Evolutionary conservation across 2,888 invertebrate species (phyloP).

Genomic region (Campoplex capitator): DNA sequence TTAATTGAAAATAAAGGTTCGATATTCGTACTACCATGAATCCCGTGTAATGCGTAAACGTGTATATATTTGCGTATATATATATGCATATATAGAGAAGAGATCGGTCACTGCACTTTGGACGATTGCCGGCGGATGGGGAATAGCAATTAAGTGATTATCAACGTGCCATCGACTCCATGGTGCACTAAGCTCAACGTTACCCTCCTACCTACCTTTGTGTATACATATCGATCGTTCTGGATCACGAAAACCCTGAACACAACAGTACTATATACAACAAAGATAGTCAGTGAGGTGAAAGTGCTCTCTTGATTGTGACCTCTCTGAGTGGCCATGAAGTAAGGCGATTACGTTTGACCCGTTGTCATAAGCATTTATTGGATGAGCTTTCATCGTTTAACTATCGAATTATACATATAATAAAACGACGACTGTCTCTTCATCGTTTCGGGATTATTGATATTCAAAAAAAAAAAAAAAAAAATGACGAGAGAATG

Average conservation of each 20-base stretch:
- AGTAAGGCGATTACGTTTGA: constrained; percentile 51
- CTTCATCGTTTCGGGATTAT: background rate
- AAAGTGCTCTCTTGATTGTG: constrained; percentile 48
- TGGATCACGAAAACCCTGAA: constrained; percentile 23
- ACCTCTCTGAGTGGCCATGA: constrained; percentile 32
- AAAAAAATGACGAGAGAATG: no score
- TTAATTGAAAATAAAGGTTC: background rate
- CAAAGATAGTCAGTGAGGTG: constrained; percentile 51
- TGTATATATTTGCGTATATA: constrained; percentile 1
- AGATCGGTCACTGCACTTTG: constrained; percentile 38
- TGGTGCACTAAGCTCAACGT: constrained; percentile 7
- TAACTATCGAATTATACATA: background rate
- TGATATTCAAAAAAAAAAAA: background rate
- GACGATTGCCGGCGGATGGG: constrained; percentile 39
- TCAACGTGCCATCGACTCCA: constrained; percentile 46
- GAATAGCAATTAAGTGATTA: constrained; percentile 60
- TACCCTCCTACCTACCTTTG: background rate
- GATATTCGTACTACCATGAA: constrained; percentile 20
- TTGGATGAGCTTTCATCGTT: background rate
- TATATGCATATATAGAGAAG: background rate
- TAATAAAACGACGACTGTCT: background rate
- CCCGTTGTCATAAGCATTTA: background rate
- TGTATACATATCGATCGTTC: constrained; percentile 22
- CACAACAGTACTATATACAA: constrained; percentile 1
- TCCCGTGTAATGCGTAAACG: constrained; percentile 11